These are phyloP conservation scores for Phoxinus phoxinus DNA, from an alignment of 2,113 vertebrate species.

Conservation along the genomic window DNA sequence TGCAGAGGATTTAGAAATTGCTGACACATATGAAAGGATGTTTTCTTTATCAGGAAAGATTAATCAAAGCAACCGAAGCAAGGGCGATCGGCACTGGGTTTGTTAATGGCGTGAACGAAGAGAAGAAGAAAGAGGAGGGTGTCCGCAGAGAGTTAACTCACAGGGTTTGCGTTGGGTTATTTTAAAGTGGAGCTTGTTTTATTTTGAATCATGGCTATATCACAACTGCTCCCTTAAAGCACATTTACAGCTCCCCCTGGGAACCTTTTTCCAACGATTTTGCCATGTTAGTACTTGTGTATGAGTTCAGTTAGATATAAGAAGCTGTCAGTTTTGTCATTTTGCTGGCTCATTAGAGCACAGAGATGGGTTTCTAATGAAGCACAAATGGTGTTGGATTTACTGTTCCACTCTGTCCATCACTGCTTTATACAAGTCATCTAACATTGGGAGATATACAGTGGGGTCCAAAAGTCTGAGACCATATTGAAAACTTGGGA, in stretches of 20 bases:
- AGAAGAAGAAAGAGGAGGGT: neutral
- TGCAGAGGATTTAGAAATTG: neutral
- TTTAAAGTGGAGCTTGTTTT: constrained; percentile 24
- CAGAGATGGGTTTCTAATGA: constrained; percentile 23
- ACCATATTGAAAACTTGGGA: neutral
- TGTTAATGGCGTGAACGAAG: constrained; percentile 18
- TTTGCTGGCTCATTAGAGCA: constrained; percentile 13
- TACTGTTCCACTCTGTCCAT: neutral
- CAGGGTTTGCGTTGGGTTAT: constrained; percentile 8
- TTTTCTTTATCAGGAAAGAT: constrained; percentile 42
- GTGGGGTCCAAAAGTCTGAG: neutral
- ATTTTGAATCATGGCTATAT: constrained; percentile 28
- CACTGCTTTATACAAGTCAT: neutral
- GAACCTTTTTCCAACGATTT: neutral
- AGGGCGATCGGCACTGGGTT: neutral
- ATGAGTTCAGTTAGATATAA: neutral
- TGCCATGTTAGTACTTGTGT: constrained; percentile 3
- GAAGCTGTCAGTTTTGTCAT: constrained; percentile 20
- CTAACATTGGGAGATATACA: neutral
- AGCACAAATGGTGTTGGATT: neutral
- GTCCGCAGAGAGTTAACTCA: constrained; percentile 1
- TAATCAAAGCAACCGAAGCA: constrained; percentile 22
- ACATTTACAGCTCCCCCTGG: constrained; percentile 12
- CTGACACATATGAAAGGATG: constrained; percentile 41
- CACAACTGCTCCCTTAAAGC: neutral